phyloP scores from a whole-genome alignment of 2,797 vertebrate species.

The Atherinosoma microstoma region DNA sequence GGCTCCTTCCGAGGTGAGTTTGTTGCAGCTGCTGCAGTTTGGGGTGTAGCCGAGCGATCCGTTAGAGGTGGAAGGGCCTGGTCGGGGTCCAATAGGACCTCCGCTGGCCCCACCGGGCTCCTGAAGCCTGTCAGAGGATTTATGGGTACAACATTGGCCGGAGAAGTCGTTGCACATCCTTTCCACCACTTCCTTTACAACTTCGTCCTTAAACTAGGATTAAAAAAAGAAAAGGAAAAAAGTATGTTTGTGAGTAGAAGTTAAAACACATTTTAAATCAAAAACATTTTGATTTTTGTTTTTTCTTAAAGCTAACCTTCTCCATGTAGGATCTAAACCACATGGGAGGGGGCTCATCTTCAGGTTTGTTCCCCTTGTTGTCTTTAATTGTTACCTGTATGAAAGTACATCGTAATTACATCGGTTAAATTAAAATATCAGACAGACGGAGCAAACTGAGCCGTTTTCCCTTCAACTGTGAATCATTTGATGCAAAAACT shows the following conservation, averaged over 20 bases:
- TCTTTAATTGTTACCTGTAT: constrained; percentile 79
- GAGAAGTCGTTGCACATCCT: constrained; percentile 93
- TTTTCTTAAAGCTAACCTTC: constrained; percentile 76
- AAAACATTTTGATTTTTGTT: no score
- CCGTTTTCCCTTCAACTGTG: not conserved
- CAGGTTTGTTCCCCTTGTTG: constrained; percentile 80
- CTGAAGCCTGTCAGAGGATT: constrained; percentile 71
- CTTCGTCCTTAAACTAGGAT: constrained; percentile 93
- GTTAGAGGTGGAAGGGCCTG: constrained; percentile 69
- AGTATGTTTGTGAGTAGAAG: not conserved
- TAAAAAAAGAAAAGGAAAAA: not conserved
- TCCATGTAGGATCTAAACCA: constrained; percentile 98
- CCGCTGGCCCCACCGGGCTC: constrained; percentile 71
- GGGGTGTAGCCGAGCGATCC: constrained; percentile 89
- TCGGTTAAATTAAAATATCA: not conserved
- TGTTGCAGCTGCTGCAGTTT: constrained; percentile 91
- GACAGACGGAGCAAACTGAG: not conserved
- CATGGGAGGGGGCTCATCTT: constrained; percentile 89
- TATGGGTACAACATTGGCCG: constrained; percentile 89
- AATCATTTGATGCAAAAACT: not conserved
- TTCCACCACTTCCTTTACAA: constrained; percentile 95
- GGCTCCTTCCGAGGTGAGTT: constrained; percentile 89
- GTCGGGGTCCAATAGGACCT: constrained; percentile 56
- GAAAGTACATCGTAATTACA: constrained; percentile 20
- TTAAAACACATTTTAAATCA: not conserved